Evolutionary conservation across 2,888 invertebrate species (phyloP).

Genomic region (Hypomecis atomaria): DNA sequence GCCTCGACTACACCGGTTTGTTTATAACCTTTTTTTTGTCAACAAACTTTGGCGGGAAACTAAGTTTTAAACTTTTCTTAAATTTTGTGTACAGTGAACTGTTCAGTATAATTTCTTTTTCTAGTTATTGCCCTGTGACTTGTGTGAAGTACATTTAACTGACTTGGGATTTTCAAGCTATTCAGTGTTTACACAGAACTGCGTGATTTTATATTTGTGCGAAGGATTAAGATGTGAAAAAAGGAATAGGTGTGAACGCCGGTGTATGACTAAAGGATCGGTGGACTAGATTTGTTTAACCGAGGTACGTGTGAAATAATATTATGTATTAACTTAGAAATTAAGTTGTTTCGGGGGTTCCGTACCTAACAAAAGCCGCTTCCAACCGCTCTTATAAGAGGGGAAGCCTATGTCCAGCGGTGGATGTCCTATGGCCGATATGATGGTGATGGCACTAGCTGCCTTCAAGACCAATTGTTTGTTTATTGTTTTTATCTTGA

Average conservation of each 20-base stretch:
- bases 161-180: slow-evolving; percentile 10
- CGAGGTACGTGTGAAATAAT: slow-evolving; percentile 35
- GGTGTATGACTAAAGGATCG: slow-evolving; percentile 43
- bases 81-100: slow-evolving; percentile 22
- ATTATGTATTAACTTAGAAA: too few relatives aligned
- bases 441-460: too few relatives aligned
- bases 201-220: slow-evolving; percentile 54
- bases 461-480: too few relatives aligned
- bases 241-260: slow-evolving; percentile 54
- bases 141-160: neutral
- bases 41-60: slow-evolving; percentile 72
- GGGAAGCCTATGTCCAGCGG: neutral
- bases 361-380: too few relatives aligned
- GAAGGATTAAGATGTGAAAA: slow-evolving; percentile 61
- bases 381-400: neutral
- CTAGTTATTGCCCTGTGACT: slow-evolving; percentile 14
- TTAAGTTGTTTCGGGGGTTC: too few relatives aligned
- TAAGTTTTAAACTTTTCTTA: slow-evolving; percentile 31
- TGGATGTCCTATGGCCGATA: neutral
- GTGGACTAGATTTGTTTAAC: slow-evolving; percentile 40
- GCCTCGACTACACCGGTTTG: slow-evolving; percentile 36
- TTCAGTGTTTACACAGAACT: slow-evolving; percentile 28
- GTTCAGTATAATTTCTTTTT: slow-evolving; percentile 26
- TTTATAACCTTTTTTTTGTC: slow-evolving; percentile 41
- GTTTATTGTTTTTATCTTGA: too few relatives aligned